Conservation (phyloP, 2,797 vertebrate species). For the Synanceia verrucosa region DNA sequence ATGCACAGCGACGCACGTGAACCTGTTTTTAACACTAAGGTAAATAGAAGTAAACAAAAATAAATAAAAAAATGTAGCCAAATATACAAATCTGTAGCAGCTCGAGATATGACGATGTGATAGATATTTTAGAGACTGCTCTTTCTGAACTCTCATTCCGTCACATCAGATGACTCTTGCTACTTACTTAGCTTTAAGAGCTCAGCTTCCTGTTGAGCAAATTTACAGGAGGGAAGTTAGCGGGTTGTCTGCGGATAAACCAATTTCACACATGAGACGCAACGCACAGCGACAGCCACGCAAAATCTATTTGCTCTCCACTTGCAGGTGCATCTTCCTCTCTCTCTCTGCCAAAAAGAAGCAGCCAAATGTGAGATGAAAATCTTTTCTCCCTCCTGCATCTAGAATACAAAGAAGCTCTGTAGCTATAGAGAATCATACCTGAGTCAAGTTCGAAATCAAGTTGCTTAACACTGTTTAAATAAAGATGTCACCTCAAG, state of each 20-base stretch:
- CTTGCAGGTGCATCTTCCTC: slow-evolving; percentile 54
- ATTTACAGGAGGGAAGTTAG: slow-evolving; percentile 58
- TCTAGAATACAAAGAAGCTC: slow-evolving; percentile 31
- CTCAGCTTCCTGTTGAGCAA: slow-evolving; percentile 77
- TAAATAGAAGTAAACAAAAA: neutral
- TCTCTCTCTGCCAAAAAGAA: slow-evolving; percentile 20
- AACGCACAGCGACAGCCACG: slow-evolving; percentile 22
- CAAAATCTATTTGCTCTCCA: slow-evolving; percentile 43
- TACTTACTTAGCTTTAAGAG: slow-evolving; percentile 10
- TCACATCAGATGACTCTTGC: slow-evolving; percentile 10
- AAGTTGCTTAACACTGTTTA: slow-evolving; percentile 34
- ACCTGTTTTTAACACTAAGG: neutral
- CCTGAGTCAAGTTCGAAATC: slow-evolving; percentile 42
- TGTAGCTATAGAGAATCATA: slow-evolving; percentile 6
- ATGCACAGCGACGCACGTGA: too few relatives aligned
- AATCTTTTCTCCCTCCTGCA: slow-evolving; percentile 28
- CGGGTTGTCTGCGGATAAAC: slow-evolving; percentile 49
- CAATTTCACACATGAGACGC: slow-evolving; percentile 64
- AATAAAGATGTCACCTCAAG: slow-evolving; percentile 27
- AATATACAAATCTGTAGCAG: neutral
- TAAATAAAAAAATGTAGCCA: neutral
- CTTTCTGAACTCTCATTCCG: neutral
- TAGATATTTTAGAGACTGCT: neutral
- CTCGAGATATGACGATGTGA: neutral
- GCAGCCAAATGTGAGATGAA: slow-evolving; percentile 53